Conservation (phyloP, 2,888 invertebrate genomes). For the Orthosia gothica region DNA sequence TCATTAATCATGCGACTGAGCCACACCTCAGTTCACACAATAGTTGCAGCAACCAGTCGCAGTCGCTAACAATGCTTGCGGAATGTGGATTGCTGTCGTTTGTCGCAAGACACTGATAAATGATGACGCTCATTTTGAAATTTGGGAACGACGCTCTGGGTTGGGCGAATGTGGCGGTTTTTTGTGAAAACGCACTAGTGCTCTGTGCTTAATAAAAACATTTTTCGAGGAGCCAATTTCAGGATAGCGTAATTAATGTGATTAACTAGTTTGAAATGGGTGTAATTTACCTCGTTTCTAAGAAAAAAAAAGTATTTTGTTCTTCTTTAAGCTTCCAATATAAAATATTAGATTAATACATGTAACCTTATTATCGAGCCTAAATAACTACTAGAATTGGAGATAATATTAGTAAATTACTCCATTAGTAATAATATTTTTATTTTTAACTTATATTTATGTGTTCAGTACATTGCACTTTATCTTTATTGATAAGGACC, state of each 20-base stretch:
- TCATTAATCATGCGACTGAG: constrained; percentile 64
- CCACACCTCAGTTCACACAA: constrained; percentile 65
- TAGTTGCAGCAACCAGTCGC: constrained; percentile 71
- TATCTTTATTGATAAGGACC: background rate
- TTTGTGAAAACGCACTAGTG: too few species aligned
- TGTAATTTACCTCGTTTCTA: too few species aligned
- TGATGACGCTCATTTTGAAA: constrained; percentile 87
- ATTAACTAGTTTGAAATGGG: too few species aligned
- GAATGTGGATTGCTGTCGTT: constrained; percentile 90
- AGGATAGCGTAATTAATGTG: too few species aligned
- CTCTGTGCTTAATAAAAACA: too few species aligned
- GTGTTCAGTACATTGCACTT: background rate
- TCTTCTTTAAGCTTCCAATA: background rate
- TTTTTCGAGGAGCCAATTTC: too few species aligned
- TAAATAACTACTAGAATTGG: too few species aligned
- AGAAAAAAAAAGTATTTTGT: background rate
- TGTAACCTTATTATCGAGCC: too few species aligned
- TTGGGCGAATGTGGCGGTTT: constrained; percentile 59
- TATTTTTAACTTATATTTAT: background rate
- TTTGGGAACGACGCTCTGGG: constrained; percentile 78
- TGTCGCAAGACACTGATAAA: constrained; percentile 89
- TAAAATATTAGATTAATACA: background rate
- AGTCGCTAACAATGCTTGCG: constrained; percentile 83
- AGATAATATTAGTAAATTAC: background rate
- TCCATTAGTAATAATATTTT: background rate